A percentile compares a stretch with the other conserved stretches of the same genome.
Evolutionary conservation across 2,797 vertebrate species (phyloP).

Genomic region (Balearica regulorum): DNA sequence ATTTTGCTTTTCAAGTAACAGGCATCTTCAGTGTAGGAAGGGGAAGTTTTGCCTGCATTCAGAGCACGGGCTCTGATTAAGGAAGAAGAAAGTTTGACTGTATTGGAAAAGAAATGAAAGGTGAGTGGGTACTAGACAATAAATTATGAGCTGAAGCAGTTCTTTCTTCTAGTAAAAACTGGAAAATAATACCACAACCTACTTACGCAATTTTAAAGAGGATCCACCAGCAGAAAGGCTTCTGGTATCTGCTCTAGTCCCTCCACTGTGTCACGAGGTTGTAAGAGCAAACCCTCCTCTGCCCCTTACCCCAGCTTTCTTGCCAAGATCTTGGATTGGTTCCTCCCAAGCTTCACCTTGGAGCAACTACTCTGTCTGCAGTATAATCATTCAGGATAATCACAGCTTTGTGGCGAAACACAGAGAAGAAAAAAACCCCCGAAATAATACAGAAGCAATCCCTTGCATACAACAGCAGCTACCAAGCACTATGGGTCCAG

Average conservation of each 20-base stretch:
- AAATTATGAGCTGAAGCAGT: background rate
- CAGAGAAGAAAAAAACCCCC: accelerated
- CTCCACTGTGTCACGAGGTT: background rate
- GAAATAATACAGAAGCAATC: background rate
- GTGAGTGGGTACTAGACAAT: background rate
- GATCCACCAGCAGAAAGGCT: background rate
- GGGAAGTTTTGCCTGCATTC: background rate
- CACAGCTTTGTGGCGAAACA: background rate
- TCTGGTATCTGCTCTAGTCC: background rate
- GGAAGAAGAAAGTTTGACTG: background rate
- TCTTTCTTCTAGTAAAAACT: background rate
- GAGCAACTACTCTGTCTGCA: background rate
- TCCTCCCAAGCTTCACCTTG: background rate
- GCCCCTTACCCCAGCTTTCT: background rate
- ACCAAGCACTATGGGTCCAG: background rate
- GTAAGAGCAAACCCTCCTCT: background rate
- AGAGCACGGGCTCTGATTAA: background rate
- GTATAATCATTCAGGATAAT: background rate
- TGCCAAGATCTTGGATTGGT: background rate
- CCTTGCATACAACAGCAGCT: background rate
- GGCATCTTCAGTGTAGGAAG: background rate
- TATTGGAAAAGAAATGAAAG: background rate
- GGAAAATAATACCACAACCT: background rate
- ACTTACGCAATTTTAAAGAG: background rate
- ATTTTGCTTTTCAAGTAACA: background rate